Evolutionary conservation across 2,113 vertebrate genomes (phyloP).

Genomic region (Neodontobutis hainanensis): DNA sequence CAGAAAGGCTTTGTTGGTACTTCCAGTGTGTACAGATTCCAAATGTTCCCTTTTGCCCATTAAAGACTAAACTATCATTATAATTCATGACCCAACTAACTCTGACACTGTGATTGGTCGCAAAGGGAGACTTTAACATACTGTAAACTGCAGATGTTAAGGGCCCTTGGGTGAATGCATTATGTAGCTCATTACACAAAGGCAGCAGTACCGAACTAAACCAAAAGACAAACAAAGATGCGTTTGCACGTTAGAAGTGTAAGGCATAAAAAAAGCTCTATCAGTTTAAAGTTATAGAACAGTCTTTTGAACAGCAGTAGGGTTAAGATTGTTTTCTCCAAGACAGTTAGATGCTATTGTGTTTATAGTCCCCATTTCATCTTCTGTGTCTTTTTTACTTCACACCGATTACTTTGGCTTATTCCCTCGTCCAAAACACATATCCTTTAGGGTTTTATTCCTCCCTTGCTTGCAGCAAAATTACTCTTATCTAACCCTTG

Average conservation of each 20-base stretch:
- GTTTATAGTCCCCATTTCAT: background rate
- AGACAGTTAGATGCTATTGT: background rate
- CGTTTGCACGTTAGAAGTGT: background rate
- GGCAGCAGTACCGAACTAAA: background rate
- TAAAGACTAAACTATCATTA: no score
- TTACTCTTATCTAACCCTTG: constrained; percentile 8
- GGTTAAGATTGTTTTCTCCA: background rate
- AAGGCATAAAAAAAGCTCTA: background rate
- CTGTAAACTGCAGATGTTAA: background rate
- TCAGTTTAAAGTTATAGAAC: background rate
- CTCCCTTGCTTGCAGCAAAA: constrained; percentile 1
- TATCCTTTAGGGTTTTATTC: constrained; percentile 1
- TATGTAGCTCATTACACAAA: background rate
- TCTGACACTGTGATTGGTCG: no score
- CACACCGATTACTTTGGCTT: background rate
- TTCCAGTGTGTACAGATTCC: no score
- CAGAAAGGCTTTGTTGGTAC: no score
- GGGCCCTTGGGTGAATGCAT: background rate
- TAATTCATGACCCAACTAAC: no score
- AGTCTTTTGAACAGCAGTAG: background rate
- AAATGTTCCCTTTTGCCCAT: no score
- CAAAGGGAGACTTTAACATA: background rate
- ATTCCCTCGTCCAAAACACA: background rate
- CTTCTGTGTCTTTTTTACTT: constrained; percentile 1
- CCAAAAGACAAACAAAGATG: background rate